A percentile compares a stretch with the other conserved stretches of the same genome.
phyloP scores from a whole-genome alignment of 2,797 vertebrate species.

The Holocentrus rufus region DNA sequence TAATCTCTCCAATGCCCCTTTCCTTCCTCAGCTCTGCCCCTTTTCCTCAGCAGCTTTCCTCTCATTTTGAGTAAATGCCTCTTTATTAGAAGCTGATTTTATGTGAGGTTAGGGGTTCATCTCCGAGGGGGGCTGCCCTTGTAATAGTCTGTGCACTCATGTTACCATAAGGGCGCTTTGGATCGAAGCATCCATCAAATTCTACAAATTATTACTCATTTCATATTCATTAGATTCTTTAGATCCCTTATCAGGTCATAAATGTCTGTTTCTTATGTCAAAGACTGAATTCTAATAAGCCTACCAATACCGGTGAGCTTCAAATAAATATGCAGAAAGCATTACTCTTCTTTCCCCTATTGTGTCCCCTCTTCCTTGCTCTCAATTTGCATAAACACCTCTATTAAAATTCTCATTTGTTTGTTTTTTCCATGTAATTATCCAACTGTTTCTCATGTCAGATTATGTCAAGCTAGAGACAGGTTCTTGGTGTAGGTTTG shows the following conservation, averaged over 20 bases:
- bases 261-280: conserved; percentile 52
- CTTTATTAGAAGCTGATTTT: background rate
- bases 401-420: conserved; percentile 14
- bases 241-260: conserved; percentile 49
- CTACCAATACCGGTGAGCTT: conserved; percentile 35
- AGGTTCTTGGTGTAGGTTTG: background rate
- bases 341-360: conserved; percentile 10
- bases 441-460: background rate
- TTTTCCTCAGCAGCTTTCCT: background rate
- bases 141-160: background rate
- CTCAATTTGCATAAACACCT: conserved; percentile 21
- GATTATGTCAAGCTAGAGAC: conserved; percentile 1
- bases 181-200: conserved; percentile 53
- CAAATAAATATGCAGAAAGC: conserved; percentile 54
- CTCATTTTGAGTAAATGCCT: background rate
- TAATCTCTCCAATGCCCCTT: too few species aligned
- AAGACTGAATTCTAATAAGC: conserved; percentile 58
- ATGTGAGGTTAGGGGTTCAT: background rate
- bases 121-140: background rate
- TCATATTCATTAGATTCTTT: conserved; percentile 57
- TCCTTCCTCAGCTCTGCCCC: background rate
- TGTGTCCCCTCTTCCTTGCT: background rate
- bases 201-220: conserved; percentile 49
- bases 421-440: conserved; percentile 30
- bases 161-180: conserved; percentile 29